Evolutionary conservation across 2,113 vertebrate species (phyloP).

Genomic region (Campylomormyrus tamandua): DNA sequence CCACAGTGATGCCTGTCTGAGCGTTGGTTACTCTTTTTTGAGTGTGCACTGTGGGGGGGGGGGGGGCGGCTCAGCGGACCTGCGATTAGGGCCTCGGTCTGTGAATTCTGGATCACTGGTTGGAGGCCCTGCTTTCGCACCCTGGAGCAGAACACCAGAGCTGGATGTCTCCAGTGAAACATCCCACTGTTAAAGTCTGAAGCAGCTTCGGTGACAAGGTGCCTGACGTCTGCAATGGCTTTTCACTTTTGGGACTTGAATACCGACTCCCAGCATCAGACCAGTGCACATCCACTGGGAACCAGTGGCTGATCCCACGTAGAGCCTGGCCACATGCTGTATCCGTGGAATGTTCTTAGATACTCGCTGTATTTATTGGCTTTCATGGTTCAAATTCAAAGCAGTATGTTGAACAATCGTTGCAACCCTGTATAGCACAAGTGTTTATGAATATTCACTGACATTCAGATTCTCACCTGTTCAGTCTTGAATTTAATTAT

Average conservation of each 20-base stretch:
- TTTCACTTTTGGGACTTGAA: neutral
- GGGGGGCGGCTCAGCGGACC: neutral
- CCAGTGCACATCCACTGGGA: neutral
- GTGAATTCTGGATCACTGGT: neutral
- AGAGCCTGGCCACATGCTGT: neutral
- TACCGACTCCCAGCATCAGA: neutral
- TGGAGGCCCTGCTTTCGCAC: neutral
- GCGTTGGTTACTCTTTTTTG: neutral
- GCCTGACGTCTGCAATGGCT: neutral
- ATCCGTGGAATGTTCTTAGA: neutral
- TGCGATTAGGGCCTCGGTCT: neutral
- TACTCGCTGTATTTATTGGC: neutral
- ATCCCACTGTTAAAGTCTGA: neutral
- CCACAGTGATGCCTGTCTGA: neutral
- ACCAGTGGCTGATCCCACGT: neutral
- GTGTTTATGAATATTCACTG: neutral
- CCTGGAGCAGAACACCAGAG: neutral
- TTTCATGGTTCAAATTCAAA: neutral
- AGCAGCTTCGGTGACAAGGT: neutral
- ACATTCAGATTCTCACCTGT: too few relatives aligned
- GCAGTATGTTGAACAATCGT: neutral
- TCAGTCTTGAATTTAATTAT: too few relatives aligned
- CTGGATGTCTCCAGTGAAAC: neutral
- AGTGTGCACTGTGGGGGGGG: neutral
- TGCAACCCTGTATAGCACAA: neutral